Conservation (phyloP, 2,888 invertebrate genomes). For the Rhingia rostrata region DNA sequence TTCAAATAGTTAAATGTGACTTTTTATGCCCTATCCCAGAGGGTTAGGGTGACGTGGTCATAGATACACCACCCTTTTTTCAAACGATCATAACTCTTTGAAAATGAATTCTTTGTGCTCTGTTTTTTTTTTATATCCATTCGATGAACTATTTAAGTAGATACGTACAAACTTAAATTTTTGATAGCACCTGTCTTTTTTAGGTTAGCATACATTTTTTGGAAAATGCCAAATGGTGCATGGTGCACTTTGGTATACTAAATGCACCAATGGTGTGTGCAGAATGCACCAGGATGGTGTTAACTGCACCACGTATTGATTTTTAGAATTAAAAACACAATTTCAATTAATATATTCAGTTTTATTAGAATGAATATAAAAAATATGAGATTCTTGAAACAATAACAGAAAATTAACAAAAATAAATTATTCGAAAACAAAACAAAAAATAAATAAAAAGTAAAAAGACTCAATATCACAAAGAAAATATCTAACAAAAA, state of each 20-base stretch:
- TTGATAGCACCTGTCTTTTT: neutral
- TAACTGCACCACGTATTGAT: neutral
- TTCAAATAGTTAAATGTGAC: too few species aligned
- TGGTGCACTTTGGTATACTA: constrained; percentile 5
- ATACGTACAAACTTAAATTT: too few species aligned
- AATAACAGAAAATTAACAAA: neutral
- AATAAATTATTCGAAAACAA: too few species aligned
- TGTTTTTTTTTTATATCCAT: neutral
- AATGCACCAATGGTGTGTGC: constrained; percentile 7
- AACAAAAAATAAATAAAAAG: neutral
- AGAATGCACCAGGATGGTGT: neutral
- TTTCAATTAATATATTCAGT: neutral
- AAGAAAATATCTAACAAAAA: neutral
- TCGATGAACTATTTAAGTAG: neutral
- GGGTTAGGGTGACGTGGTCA: too few species aligned
- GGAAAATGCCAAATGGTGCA: constrained; percentile 3
- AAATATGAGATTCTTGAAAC: neutral
- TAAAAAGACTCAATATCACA: too few species aligned
- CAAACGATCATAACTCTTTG: too few species aligned
- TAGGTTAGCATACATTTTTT: neutral
- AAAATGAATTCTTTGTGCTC: too few species aligned
- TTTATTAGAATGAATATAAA: neutral
- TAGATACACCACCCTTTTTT: too few species aligned
- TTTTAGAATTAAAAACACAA: neutral
- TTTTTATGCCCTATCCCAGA: too few species aligned